Evolutionary conservation across 2,888 invertebrate genomes (phyloP).

Genomic region (Pristionchus arcanus): DNA sequence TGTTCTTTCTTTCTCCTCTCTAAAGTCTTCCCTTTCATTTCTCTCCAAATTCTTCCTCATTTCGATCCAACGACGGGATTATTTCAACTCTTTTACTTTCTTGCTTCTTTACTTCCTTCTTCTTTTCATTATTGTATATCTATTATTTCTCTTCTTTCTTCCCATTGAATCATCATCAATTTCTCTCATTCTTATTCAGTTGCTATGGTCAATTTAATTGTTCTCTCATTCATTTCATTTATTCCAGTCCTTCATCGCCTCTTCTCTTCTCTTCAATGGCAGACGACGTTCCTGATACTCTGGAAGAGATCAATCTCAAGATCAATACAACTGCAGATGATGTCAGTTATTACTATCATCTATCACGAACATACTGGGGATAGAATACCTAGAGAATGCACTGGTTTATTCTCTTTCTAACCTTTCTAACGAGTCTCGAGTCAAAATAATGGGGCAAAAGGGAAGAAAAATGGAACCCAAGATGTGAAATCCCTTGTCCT

Average conservation of each 20-base stretch:
- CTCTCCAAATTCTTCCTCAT: slow-evolving; percentile 33
- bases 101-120: background rate
- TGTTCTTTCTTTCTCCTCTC: slow-evolving; percentile 5
- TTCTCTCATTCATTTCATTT: background rate
- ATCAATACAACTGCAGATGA: slow-evolving; percentile 78
- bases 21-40: slow-evolving; percentile 38
- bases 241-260: background rate
- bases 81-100: background rate
- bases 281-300: slow-evolving; percentile 76
- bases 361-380: background rate
- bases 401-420: background rate
- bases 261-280: slow-evolving; percentile 57
- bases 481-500: too few relatives aligned
- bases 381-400: too few relatives aligned
- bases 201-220: background rate
- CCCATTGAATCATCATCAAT: background rate
- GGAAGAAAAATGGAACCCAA: slow-evolving; percentile 12
- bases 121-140: background rate
- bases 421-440: background rate
- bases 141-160: background rate
- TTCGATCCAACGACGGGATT: background rate
- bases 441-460: background rate
- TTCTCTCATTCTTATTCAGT: background rate
- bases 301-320: slow-evolving; percentile 78
- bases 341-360: slow-evolving; percentile 64